Conservation (phyloP, 2,797 vertebrate species). For the Pristis pectinata region DNA sequence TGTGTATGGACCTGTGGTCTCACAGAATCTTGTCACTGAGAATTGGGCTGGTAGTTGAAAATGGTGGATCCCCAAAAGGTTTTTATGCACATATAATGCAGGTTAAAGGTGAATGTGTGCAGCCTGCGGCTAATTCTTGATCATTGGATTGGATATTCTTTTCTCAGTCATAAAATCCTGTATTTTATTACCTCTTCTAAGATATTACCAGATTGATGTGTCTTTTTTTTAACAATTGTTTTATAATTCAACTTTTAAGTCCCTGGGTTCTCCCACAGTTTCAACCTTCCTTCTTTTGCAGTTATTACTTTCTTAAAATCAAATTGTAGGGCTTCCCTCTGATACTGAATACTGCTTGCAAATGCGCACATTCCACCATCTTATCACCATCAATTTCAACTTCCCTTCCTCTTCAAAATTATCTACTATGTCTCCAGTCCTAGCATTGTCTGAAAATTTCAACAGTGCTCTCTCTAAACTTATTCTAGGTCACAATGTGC, state of each 20-base stretch:
- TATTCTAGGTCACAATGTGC: neutral
- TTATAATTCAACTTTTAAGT: neutral
- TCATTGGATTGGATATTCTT: neutral
- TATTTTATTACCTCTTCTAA: neutral
- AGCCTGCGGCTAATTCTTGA: too few species aligned
- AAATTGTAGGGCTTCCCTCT: neutral
- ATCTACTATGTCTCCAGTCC: neutral
- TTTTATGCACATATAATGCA: too few species aligned
- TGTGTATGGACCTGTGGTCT: too few species aligned
- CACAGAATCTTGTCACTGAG: too few species aligned
- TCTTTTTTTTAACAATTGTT: neutral
- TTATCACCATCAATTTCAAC: neutral
- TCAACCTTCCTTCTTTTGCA: neutral
- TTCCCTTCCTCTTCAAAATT: neutral
- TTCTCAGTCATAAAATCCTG: neutral
- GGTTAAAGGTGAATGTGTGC: too few species aligned
- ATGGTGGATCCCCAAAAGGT: too few species aligned
- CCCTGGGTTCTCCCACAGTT: neutral
- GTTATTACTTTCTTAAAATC: neutral
- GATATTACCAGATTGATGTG: neutral
- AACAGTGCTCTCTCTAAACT: neutral
- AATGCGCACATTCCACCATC: neutral
- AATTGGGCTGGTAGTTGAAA: too few species aligned
- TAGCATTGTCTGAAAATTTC: neutral
- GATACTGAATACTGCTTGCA: neutral